Base-by-base conservation (phyloP, 2,888 invertebrate species). In the Cantharis rustica region DNA sequence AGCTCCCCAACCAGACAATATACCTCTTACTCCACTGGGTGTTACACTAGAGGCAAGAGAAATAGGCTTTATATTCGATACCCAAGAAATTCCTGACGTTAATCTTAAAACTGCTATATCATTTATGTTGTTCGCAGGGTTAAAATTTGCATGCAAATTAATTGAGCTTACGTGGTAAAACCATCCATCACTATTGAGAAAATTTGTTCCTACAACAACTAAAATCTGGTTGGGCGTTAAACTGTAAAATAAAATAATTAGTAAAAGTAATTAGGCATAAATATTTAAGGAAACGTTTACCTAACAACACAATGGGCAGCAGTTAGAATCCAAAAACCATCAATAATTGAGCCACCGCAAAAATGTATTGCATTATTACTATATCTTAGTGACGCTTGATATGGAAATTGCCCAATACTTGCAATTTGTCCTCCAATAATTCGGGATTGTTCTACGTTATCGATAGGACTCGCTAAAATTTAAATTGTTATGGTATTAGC, bases 121-220 rank as follows among this genome's bases (percentile, higher is more conserved):
- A 62, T 83, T 82, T 62, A 31, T 61, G 62, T 80, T 69, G 13
- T 83, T 69, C 0, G 61, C 9, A 0, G 84, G 72, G 79, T 90
- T 84, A 83, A 89, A 91, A 1, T 87, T 62, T 17, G 88, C 85
- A 80, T 91, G 90, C 13, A 87, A 79, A 17, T 88, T 83, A 78
- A 89, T 86, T 13, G 82, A 78, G 0, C 86, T 84, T 0, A 90
- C 88, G 0, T 83, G 73, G 82, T 90, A 89, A 3, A 79, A 81
- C 11, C 86, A 86, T 0, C 91, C 91, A 0, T 90, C 90, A 0
- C 80, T 63, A 1, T 85, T 78, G 0, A 91, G 86, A 73, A 86
- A 88, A 82, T 89, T 90, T 0, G 90, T 90, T 1, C 91, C 91
- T 0, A 89, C 89, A 0, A 89, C 88, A 0, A 90, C 89, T 20